Conservation (phyloP, 2,888 invertebrate genomes). For the Coelogynopora nodosa region DNA sequence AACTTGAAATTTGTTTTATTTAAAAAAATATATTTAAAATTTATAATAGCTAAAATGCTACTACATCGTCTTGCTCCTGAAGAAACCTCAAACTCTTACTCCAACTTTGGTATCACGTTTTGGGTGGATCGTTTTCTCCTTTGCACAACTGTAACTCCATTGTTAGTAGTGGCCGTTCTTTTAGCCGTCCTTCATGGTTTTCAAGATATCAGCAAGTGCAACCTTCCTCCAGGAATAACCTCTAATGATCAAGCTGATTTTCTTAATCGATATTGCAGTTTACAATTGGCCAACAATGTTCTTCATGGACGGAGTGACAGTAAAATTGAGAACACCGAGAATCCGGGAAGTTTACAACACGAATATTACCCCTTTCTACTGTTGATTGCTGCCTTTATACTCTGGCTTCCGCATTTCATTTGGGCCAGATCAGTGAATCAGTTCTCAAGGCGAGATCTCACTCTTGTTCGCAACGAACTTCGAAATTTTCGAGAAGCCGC, state of each 20-base stretch:
- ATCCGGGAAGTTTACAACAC: slow-evolving; percentile 30
- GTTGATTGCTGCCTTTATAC: slow-evolving; percentile 23
- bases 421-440: slow-evolving; percentile 3
- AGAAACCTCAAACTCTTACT: neutral
- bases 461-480: slow-evolving; percentile 34
- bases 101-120: slow-evolving; percentile 24
- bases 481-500: slow-evolving; percentile 34
- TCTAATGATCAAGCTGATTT: neutral
- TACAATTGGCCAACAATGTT: slow-evolving; percentile 36
- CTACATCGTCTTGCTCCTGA: neutral
- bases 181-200: slow-evolving; percentile 25
- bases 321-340: neutral
- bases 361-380: slow-evolving; percentile 40
- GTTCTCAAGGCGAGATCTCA: slow-evolving; percentile 16
- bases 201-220: slow-evolving; percentile 20
- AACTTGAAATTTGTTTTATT: too few species aligned
- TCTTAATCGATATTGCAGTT: slow-evolving; percentile 29
- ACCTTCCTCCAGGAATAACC: neutral
- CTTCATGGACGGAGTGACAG: slow-evolving; percentile 33
- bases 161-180: slow-evolving; percentile 9
- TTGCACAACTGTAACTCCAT: neutral
- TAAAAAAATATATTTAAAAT: neutral
- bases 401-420: slow-evolving; percentile 39
- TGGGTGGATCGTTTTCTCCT: slow-evolving; percentile 40
- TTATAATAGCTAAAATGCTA: neutral